These are phyloP conservation scores for Epinotia demarniana DNA, from an alignment of 2,888 invertebrate genomes.

Conservation along the genomic window DNA sequence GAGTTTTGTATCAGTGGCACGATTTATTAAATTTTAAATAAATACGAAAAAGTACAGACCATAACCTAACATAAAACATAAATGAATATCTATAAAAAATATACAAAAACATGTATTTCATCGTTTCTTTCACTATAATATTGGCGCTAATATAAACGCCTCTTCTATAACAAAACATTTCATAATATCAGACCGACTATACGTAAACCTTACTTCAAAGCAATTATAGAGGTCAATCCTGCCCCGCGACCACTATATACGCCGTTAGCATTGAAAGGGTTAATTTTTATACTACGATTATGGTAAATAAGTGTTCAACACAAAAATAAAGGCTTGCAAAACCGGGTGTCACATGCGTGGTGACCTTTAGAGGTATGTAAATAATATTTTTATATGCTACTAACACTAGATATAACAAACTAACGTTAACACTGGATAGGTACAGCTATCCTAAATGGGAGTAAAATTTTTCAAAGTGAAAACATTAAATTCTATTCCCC, in stretches of 20 bases:
- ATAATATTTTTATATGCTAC: background rate
- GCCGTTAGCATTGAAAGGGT: background rate
- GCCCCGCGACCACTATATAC: background rate
- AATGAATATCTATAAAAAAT: slow-evolving; percentile 7
- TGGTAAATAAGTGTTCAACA: no score
- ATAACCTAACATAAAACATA: background rate
- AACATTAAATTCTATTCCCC: no score
- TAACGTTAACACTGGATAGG: slow-evolving; percentile 17
- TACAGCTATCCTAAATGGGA: background rate
- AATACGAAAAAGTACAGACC: background rate
- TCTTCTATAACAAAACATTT: background rate
- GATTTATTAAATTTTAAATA: background rate
- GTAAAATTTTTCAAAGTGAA: no score
- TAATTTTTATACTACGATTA: no score
- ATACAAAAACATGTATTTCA: background rate
- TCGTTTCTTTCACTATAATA: background rate
- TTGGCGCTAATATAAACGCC: background rate
- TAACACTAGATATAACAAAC: slow-evolving; percentile 7
- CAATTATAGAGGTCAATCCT: background rate
- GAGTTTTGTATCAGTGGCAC: background rate
- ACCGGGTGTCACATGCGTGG: no score
- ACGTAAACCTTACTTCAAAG: background rate
- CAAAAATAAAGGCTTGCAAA: no score
- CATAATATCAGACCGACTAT: background rate
- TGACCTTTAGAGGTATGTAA: no score